These are phyloP conservation scores for Phenganax subtilis DNA, from an alignment of 92 coral and sea anemone genomes.

Conservation along the genomic window DNA sequence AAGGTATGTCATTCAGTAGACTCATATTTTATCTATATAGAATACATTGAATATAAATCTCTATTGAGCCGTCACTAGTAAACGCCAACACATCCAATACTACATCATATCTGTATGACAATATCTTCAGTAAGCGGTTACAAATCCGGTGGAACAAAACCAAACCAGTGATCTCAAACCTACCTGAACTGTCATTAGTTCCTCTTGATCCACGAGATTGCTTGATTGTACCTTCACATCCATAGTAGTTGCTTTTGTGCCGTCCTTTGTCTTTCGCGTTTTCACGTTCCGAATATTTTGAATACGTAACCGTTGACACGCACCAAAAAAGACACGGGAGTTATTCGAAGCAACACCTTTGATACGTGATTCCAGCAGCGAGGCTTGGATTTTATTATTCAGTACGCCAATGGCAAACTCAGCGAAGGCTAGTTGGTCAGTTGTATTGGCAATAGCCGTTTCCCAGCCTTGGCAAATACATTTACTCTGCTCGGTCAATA, in stretches of 20 bases:
- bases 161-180: background rate
- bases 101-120: too few species aligned
- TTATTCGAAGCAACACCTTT: background rate
- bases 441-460: background rate
- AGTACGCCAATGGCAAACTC: slow-evolving; percentile 11
- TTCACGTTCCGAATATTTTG: slow-evolving; percentile 54
- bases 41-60: too few species aligned
- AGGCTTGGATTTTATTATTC: slow-evolving; percentile 17
- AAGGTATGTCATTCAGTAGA: too few species aligned
- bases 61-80: too few species aligned
- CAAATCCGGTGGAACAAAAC: too few species aligned
- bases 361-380: background rate
- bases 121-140: too few species aligned
- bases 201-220: slow-evolving; percentile 53
- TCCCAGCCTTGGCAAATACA: slow-evolving; percentile 26
- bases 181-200: slow-evolving; percentile 58
- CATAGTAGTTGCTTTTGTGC: slow-evolving; percentile 47
- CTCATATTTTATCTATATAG: too few species aligned
- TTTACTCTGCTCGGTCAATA: background rate
- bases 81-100: too few species aligned
- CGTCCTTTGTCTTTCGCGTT: slow-evolving; percentile 49
- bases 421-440: slow-evolving; percentile 3
- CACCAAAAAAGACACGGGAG: slow-evolving; percentile 20
- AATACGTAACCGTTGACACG: slow-evolving; percentile 55
- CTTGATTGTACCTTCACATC: slow-evolving; percentile 58